Percentiles rank a stretch among this genome's conserved stretches.
phyloP scores from a whole-genome alignment of 2,797 vertebrate species.

The Myotis pilosus region DNA sequence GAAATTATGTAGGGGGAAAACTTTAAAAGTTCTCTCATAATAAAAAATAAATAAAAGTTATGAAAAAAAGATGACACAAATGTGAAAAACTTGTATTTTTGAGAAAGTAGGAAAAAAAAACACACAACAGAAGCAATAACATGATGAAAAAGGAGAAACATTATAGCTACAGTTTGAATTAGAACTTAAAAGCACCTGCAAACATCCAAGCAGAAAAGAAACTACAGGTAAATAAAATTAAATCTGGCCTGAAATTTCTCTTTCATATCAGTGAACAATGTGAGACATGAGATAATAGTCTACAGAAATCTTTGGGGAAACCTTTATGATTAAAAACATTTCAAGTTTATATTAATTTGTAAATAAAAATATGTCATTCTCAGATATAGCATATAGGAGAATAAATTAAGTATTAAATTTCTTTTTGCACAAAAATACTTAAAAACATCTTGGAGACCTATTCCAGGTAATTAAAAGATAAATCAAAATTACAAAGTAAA shows the following conservation, averaged over 20 bases:
- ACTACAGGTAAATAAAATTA: constrained; percentile 28
- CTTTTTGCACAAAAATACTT: background rate
- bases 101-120: background rate
- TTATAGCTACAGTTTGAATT: background rate
- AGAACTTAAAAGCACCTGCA: background rate
- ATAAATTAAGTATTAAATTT: constrained; percentile 9
- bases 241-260: background rate
- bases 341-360: constrained; percentile 29
- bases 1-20: background rate
- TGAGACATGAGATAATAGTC: background rate
- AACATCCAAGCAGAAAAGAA: background rate
- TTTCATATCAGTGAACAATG: background rate
- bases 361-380: constrained; percentile 29
- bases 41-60: background rate
- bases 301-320: background rate
- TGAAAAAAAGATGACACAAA: background rate
- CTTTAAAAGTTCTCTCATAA: background rate
- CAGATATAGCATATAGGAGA: background rate
- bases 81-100: background rate
- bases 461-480: background rate
- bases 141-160: background rate
- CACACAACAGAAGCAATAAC: background rate
- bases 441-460: background rate
- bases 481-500: constrained; percentile 2
- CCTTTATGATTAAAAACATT: constrained; percentile 38